phyloP scores from a whole-genome alignment of 2,113 vertebrate genomes.

The Stegastes partitus region DNA sequence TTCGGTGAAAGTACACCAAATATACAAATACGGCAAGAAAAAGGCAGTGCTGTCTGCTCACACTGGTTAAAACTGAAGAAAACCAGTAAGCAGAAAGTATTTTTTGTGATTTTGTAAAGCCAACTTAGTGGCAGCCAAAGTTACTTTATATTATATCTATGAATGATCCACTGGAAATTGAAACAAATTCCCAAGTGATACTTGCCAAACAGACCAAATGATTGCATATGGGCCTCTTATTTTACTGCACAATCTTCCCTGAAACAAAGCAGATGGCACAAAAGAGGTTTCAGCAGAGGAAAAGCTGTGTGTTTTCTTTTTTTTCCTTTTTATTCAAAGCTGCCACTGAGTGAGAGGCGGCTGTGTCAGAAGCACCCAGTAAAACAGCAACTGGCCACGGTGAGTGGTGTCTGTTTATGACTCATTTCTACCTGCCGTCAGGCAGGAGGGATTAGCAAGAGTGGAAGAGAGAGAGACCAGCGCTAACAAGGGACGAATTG shows the following conservation, averaged over 20 bases:
- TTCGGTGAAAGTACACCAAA: neutral
- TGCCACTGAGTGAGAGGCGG: conserved; percentile 57
- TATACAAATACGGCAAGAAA: neutral
- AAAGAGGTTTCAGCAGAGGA: conserved; percentile 44
- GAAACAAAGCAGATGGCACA: conserved; percentile 50
- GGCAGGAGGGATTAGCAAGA: conserved; percentile 57
- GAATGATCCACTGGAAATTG: conserved; percentile 52
- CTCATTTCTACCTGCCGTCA: conserved; percentile 82
- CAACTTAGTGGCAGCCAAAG: conserved; percentile 29
- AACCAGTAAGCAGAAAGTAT: conserved; percentile 23
- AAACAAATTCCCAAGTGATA: conserved; percentile 33
- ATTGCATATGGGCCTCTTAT: conserved; percentile 16
- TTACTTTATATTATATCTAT: conserved; percentile 53
- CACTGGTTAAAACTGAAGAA: conserved; percentile 8
- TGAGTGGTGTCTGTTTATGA: conserved; percentile 80
- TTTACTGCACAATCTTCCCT: conserved; percentile 32
- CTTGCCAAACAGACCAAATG: conserved; percentile 35
- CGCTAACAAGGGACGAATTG: conserved; percentile 80
- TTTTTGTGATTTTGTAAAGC: conserved; percentile 46
- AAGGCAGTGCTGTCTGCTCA: neutral
- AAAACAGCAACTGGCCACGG: conserved; percentile 74
- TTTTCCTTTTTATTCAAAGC: conserved; percentile 34
- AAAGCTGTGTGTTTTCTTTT: conserved; percentile 29
- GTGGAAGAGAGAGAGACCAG: conserved; percentile 47
- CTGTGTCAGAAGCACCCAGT: conserved; percentile 78